phyloP scores from a whole-genome alignment of 2,113 vertebrate genomes.

The Syngnathus floridae region DNA sequence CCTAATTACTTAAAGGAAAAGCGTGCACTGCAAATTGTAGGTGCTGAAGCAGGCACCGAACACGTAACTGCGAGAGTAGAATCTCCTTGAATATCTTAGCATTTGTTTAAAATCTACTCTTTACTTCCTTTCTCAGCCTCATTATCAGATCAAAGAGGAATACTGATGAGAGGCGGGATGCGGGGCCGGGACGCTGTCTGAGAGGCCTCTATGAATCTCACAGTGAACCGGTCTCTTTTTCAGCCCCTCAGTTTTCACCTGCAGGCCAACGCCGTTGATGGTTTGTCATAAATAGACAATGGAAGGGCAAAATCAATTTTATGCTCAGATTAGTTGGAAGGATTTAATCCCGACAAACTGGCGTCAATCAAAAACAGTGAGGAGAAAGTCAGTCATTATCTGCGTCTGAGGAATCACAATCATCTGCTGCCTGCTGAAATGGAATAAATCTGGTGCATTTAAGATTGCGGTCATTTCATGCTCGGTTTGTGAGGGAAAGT shows the following conservation, averaged over 20 bases:
- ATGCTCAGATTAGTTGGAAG: neutral
- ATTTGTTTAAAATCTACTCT: neutral
- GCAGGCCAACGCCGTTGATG: conserved; percentile 7
- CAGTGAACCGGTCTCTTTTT: conserved; percentile 99
- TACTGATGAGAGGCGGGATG: conserved; percentile 75
- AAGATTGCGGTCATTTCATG: conserved; percentile 69
- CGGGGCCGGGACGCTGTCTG: conserved; percentile 99
- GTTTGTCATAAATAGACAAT: neutral
- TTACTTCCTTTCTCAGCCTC: neutral
- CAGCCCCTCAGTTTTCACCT: conserved; percentile 85
- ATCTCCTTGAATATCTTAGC: neutral
- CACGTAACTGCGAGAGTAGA: neutral
- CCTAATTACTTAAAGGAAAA: neutral
- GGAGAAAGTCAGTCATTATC: conserved; percentile 19
- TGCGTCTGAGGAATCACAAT: conserved; percentile 11
- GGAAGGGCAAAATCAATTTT: neutral
- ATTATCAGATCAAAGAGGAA: neutral
- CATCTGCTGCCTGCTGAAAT: conserved; percentile 25
- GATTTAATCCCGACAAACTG: conserved; percentile 5
- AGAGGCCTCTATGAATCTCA: conserved; percentile 97
- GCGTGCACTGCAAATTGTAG: neutral
- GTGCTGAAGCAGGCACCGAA: neutral
- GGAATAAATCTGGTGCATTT: conserved; percentile 42
- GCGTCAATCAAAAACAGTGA: neutral
- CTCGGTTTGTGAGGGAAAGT: conserved; percentile 64